Evolutionary conservation across 2,797 vertebrate species (phyloP), one percentile per base, ranked within the genome.

Genomic region (Brachyalestes nurse): DNA sequence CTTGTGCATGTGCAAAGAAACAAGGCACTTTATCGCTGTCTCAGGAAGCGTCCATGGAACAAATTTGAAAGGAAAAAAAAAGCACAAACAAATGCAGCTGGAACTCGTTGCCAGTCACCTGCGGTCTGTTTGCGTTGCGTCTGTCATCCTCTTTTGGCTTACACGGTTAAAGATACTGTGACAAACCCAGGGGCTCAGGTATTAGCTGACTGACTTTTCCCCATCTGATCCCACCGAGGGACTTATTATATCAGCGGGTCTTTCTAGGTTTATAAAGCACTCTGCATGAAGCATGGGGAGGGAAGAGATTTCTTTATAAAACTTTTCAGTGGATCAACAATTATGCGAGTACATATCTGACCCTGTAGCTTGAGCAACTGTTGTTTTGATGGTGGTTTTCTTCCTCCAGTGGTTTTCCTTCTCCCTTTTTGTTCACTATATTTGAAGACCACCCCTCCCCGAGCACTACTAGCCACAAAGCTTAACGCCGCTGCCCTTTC

Each of bases 101-200:
- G 90, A 91, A 92, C 89, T 88, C 88, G 81, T 82, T 87, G 60
- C 60, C 58, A 61, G 9, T 55, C 70, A 73, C 71, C 53, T 73
- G 71, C 53, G 6, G 62, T 67, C 23, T 60, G 62, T 58, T 80
- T 88, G 87, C 88, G 88, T 91, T 91, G 87, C 64, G 87, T 87
- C 73, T 72, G 84, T 71, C 83, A 82, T 79, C 83, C 25, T 87
- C 84, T 85, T 89, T 81, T 14, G 88, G 88, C 92, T 90, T 88
- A 91, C 90, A 89, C 89, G 88, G 89, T 89, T 88, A 76, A 91
- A 90, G 87, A 91, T 90, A 88, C 91, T 85, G 84, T 83, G 78
- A 72, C 60, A 60, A n/a, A 75, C 87, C 87, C 84, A 79, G 79
- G 85, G 53, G 82, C 88, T 57, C 66, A 25, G 73, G 78, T 55